Evolutionary conservation across 2,888 invertebrate species (phyloP), one percentile per base, ranked within the genome.

Genomic region (Eristalis pertinax): DNA sequence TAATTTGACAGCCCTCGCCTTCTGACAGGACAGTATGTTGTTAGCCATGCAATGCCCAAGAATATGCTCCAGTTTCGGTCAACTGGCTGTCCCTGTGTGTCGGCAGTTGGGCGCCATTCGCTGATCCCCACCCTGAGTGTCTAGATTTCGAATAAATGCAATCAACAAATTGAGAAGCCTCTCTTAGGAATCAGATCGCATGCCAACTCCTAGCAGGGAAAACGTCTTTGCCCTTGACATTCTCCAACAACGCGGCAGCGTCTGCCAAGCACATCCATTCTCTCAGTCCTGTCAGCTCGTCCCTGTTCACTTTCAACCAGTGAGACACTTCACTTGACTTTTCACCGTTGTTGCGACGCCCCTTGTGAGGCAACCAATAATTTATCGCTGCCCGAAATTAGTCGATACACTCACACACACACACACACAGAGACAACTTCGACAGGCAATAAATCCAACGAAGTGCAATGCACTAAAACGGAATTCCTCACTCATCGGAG

Each of bases 381-480:
- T 87, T 87, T 87, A 87, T 87, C 68, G 84, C 68, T 8, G n/a
- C 84, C 74, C 67, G 88, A 84, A 88, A 88, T 88, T 88, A 84
- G 77, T 88, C 80, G 84, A 84, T 77, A 88, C n/a, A n/a, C 84
- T 15, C 43, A 43, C n/a, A n/a, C 43, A 2, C 43, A 41, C 41
- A 43, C 50, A 7, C 7, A 19, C 19, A 88, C 65, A 88, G 84
- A 78, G 84, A 88, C 88, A 84, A 81, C 84, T 84, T 88, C 88
- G 88, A 88, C 88, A 84, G 84, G 88, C 84, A 77, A 88, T 88
- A 88, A 88, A 88, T 88, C 76, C 41, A 56, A 38, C 26, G 68
- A 87, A 87, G 87, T 84, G 87, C 87, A 87, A 80, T 87, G 87
- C 84, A 84, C 83, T 87, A 76, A 79, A 84, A 87, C 73, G 80